phyloP scores from a whole-genome alignment of 1,140 invertebrate species.

The Calliphora vicina region DNA sequence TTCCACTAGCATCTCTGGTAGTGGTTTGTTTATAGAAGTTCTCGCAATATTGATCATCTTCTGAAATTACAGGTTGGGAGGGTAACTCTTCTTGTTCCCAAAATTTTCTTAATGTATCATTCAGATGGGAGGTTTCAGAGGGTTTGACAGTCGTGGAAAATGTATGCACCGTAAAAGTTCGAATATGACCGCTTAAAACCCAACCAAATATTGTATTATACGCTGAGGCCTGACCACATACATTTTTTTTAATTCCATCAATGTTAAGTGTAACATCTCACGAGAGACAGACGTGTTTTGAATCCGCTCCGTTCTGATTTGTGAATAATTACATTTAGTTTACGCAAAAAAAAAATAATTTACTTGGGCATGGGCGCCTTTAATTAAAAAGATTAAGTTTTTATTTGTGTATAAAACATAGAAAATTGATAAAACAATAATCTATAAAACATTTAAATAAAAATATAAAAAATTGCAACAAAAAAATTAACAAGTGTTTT shows the following conservation, averaged over 20 bases:
- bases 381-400: too few relatives aligned
- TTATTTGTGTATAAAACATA: too few relatives aligned
- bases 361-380: too few relatives aligned
- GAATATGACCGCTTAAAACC: conserved; percentile 8
- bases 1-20: background rate
- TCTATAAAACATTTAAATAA: too few relatives aligned
- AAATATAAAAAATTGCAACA: too few relatives aligned
- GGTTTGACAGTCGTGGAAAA: background rate
- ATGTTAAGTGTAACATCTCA: too few relatives aligned
- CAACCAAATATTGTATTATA: conserved; percentile 22
- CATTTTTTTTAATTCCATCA: background rate
- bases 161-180: background rate
- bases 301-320: too few relatives aligned
- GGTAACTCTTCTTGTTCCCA: conserved; percentile 11
- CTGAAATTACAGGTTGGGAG: background rate
- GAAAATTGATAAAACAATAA: too few relatives aligned
- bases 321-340: too few relatives aligned
- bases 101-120: background rate
- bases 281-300: too few relatives aligned
- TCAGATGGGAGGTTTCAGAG: background rate
- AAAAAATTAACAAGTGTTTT: too few relatives aligned
- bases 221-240: background rate
- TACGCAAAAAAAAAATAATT: too few relatives aligned
- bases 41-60: background rate
- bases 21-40: background rate